These are phyloP conservation scores for Limonius californicus DNA, from an alignment of 1,140 invertebrate genomes.

Conservation along the genomic window DNA sequence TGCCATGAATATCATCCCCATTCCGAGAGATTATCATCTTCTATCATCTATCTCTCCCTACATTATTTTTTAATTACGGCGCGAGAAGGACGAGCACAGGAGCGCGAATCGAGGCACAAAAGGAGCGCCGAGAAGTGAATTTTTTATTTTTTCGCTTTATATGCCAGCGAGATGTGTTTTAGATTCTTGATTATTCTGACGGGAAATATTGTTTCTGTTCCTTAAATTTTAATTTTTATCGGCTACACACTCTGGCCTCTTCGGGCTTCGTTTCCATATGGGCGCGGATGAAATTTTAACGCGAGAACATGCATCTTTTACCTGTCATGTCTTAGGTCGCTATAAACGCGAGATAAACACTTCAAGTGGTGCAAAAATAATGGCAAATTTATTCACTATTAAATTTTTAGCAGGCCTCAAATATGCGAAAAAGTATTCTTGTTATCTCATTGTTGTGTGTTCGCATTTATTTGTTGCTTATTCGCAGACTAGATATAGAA, in stretches of 20 bases:
- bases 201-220: neutral
- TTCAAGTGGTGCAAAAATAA: no score
- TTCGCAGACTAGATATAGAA: no score
- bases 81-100: neutral
- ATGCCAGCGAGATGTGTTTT: neutral
- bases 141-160: conserved; percentile 2
- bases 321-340: no score
- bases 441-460: no score
- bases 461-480: no score
- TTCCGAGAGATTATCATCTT: neutral
- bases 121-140: neutral
- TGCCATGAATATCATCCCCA: neutral
- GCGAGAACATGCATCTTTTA: no score
- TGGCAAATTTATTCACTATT: no score
- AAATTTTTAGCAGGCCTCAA: no score
- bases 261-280: no score
- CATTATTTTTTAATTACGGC: neutral
- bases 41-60: neutral
- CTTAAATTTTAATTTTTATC: neutral
- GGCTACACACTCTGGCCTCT: neutral
- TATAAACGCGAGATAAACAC: no score
- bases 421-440: no score
- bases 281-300: no score
- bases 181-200: neutral
- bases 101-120: neutral